A percentile compares a stretch with the other conserved stretches of the same genome.
Evolutionary conservation across 2,888 invertebrate genomes (phyloP).

Genomic region (Dryococelus australis): DNA sequence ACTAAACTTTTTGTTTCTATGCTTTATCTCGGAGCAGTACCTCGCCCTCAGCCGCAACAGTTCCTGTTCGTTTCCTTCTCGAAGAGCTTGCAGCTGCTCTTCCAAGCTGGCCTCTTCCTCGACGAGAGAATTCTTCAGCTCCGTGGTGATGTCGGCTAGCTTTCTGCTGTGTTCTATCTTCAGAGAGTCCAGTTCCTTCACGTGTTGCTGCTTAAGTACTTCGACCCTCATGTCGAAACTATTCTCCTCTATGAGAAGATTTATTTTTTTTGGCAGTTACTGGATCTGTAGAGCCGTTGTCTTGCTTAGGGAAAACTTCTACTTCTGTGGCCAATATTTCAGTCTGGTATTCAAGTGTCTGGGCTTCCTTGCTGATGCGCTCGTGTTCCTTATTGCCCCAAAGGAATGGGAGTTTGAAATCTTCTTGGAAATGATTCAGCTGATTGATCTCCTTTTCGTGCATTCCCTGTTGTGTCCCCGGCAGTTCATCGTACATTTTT

Average conservation of each 20-base stretch:
- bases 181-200: not conserved
- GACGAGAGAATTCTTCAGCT: not conserved
- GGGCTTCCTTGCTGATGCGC: not conserved
- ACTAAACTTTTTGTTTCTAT: not conserved
- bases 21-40: not conserved
- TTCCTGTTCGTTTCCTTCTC: no score
- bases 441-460: not conserved
- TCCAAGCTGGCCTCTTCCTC: not conserved
- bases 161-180: not conserved
- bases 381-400: not conserved
- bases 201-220: not conserved
- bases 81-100: no score
- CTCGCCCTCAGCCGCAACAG: not conserved
- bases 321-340: not conserved
- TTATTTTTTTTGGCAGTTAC: not conserved
- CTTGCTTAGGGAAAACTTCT: not conserved
- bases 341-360: not conserved
- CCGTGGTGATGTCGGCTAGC: not conserved
- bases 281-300: no score
- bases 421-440: not conserved
- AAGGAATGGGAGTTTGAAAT: not conserved
- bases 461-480: not conserved
- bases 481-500: not conserved
- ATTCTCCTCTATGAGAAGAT: not conserved
- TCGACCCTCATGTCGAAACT: not conserved